Conservation (phyloP, 2,888 invertebrate species). For the Teleogryllus oceanicus region DNA sequence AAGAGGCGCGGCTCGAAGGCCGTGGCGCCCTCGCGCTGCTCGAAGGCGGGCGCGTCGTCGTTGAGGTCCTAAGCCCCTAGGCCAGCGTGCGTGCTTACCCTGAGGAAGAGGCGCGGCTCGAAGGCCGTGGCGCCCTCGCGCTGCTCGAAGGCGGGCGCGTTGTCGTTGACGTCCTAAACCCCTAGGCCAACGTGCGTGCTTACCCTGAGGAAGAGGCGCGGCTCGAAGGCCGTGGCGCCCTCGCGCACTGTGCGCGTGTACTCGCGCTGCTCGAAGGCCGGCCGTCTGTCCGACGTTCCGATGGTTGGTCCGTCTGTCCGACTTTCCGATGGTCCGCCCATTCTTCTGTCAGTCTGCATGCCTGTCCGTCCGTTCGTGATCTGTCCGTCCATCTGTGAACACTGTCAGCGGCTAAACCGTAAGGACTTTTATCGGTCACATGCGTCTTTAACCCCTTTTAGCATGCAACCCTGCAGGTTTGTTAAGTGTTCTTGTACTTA, state of each 20-base stretch:
- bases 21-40: conserved; percentile 63
- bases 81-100: conserved; percentile 47
- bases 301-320: no score
- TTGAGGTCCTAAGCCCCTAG: conserved; percentile 66
- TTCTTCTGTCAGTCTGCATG: no score
- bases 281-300: no score
- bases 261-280: conserved; percentile 62
- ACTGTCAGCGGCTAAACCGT: no score
- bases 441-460: no score
- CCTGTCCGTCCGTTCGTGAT: no score
- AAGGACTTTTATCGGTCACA: no score
- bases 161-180: conserved; percentile 77
- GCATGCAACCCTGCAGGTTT: no score
- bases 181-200: conserved; percentile 41
- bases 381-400: no score
- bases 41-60: conserved; percentile 72
- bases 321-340: no score
- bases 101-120: conserved; percentile 73
- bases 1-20: conserved; percentile 76
- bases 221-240: conserved; percentile 70
- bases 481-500: no score
- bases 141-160: conserved; percentile 67
- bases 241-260: conserved; percentile 74
- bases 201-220: conserved; percentile 70
- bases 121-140: conserved; percentile 69